These are phyloP conservation scores for Orthonychiurus folsomi DNA, from an alignment of 2,888 invertebrate species.

Conservation along the genomic window DNA sequence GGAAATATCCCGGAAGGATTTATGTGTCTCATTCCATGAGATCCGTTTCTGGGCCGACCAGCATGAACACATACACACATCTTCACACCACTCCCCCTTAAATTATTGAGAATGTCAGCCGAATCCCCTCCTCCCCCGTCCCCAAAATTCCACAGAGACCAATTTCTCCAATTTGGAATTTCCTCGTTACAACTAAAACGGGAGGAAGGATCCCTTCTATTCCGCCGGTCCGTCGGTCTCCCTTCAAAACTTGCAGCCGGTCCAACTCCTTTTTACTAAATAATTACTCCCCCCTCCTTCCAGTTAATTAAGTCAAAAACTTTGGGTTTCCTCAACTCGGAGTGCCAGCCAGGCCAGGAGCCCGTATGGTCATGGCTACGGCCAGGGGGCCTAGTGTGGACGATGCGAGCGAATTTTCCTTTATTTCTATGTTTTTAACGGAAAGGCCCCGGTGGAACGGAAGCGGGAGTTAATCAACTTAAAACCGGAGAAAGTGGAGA, in stretches of 20 bases:
- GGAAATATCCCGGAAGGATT: not conserved
- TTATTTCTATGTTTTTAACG: too few relatives aligned
- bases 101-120: conserved; percentile 21
- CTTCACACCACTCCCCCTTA: conserved; percentile 17
- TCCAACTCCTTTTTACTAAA: not conserved
- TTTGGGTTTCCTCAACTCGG: too few relatives aligned
- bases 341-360: too few relatives aligned
- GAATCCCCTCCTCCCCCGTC: conserved; percentile 15
- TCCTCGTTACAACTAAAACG: conserved; percentile 30
- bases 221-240: not conserved
- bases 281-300: not conserved
- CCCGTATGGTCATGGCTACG: too few relatives aligned
- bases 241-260: too few relatives aligned
- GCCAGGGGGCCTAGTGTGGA: too few relatives aligned
- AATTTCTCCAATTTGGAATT: conserved; percentile 35
- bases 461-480: too few relatives aligned
- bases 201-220: conserved; percentile 20
- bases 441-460: too few relatives aligned
- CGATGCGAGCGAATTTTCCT: too few relatives aligned
- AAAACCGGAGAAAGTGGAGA: too few relatives aligned
- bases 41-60: conserved; percentile 9
- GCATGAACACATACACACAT: conserved; percentile 12
- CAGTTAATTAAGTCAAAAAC: conserved; percentile 5
- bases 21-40: not conserved
- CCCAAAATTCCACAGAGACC: conserved; percentile 23